Evolutionary conservation across 1,140 invertebrate species (phyloP), one percentile per base, ranked within the genome.

Genomic region (Drosophila sp.): DNA sequence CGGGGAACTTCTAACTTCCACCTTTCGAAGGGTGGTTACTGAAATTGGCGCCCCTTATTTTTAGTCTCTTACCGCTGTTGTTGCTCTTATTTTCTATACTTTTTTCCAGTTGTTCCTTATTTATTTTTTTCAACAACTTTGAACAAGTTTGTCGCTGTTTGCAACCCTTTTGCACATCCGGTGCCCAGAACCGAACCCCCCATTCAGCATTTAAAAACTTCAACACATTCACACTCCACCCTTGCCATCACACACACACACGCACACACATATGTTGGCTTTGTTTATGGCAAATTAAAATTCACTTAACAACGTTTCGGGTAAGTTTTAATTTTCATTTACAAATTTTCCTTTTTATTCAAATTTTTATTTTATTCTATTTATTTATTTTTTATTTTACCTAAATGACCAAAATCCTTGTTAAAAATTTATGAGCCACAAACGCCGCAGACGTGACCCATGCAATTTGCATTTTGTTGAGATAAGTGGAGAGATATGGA

Each of bases 231-330:
- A 67, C 56, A 61, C 67, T 18, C 38, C 54, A 36, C 32, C 13
- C 43, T 11, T 7, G 16, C 21, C 8, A 29, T 1, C 36, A 51
- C 32, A 38, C 18, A 34, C 27, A 56, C 50, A 45, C 16, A 46
- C 18, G 21, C 4, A n/a, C 18, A 14, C 38, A 51, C 56, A 61
- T 14, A 43, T 57, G 57, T 8, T 13, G 32, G 29, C 21, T 65
- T 66, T 66, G 83, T 79, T 87, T 79, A 69, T 72, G 76, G 72
- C 79, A 83, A 87, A 87, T 87, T 89, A 89, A 87, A 87, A 87
- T 82, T 87, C 79, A 89, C 76, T 87, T 87, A 87, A 82, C 72
- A 87, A 82, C 72, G 75, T 76, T 77, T 72, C 57, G 59, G 64
- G 80, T 80, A 81, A 78, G 74, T 72, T 87, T 76, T 87, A 82